Conservation (phyloP, 1,140 invertebrate species). For the Medauroidea extradentata region DNA sequence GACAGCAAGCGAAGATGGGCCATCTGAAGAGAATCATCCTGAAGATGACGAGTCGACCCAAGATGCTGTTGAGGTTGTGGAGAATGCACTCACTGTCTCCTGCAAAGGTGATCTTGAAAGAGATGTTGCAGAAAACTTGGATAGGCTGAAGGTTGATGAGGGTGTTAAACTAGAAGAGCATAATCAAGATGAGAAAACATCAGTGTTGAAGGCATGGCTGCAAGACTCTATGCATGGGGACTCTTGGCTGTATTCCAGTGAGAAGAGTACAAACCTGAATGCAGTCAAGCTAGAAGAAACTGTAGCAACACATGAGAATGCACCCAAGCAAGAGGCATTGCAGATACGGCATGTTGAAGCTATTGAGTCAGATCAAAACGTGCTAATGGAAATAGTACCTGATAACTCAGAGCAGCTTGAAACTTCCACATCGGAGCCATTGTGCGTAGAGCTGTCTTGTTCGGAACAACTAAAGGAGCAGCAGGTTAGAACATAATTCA, state of each 20-base stretch:
- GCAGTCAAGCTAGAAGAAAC: slow-evolving; percentile 7
- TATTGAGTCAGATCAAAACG: no score
- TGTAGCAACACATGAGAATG: not conserved
- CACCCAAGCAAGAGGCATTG: no score
- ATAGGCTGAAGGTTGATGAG: slow-evolving; percentile 29
- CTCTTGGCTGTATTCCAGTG: no score
- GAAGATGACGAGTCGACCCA: not conserved
- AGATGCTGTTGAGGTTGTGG: slow-evolving; percentile 1
- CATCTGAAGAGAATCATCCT: not conserved
- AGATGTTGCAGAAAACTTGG: slow-evolving; percentile 21
- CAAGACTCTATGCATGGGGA: no score
- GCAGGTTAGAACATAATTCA: slow-evolving; percentile 13
- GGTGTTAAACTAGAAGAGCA: slow-evolving; percentile 43
- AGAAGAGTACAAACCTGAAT: not conserved
- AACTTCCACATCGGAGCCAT: no score
- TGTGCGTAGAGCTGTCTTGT: slow-evolving; percentile 8
- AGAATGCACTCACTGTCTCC: not conserved
- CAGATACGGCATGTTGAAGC: no score
- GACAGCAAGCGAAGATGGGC: not conserved
- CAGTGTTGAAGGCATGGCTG: no score
- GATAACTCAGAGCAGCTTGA: no score
- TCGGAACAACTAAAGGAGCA: not conserved
- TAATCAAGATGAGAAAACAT: slow-evolving; percentile 22
- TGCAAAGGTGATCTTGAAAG: slow-evolving; percentile 26
- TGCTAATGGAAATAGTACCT: no score